phyloP scores from a whole-genome alignment of 2,797 vertebrate species.

The Monodelphis domestica region DNA sequence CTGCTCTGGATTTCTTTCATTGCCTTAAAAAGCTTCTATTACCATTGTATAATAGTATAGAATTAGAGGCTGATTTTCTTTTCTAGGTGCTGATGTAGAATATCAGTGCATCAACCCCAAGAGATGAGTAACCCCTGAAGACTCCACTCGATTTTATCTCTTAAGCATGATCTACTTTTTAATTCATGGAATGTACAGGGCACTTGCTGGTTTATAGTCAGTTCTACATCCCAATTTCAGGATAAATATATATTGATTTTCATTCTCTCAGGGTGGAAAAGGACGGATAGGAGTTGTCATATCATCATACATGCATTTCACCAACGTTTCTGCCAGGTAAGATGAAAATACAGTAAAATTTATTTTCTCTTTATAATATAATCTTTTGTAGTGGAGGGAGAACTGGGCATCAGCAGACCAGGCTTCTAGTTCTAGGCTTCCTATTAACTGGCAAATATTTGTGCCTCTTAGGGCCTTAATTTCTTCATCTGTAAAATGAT shows the following conservation, averaged over 20 bases:
- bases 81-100: background rate
- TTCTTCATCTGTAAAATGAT: background rate
- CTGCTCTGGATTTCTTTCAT: background rate
- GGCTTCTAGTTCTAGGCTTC: background rate
- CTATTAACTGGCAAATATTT: background rate
- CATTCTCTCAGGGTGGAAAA: slow-evolving; percentile 90
- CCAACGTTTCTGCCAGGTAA: slow-evolving; percentile 96
- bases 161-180: background rate
- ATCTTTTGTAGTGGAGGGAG: background rate
- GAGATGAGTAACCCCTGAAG: fast-evolving
- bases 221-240: background rate
- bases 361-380: background rate
- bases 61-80: background rate
- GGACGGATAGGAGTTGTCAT: slow-evolving; percentile 96
- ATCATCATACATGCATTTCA: slow-evolving; percentile 97
- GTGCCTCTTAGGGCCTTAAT: background rate
- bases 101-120: no score
- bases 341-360: background rate
- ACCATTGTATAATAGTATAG: background rate
- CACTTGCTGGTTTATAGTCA: fast-evolving
- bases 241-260: background rate
- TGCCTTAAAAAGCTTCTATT: background rate
- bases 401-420: background rate
- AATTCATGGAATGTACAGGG: fast-evolving
- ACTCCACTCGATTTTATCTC: fast-evolving